These are phyloP conservation scores for Eumacrocentrus americanus DNA, from an alignment of 2,888 invertebrate species.

Conservation along the genomic window DNA sequence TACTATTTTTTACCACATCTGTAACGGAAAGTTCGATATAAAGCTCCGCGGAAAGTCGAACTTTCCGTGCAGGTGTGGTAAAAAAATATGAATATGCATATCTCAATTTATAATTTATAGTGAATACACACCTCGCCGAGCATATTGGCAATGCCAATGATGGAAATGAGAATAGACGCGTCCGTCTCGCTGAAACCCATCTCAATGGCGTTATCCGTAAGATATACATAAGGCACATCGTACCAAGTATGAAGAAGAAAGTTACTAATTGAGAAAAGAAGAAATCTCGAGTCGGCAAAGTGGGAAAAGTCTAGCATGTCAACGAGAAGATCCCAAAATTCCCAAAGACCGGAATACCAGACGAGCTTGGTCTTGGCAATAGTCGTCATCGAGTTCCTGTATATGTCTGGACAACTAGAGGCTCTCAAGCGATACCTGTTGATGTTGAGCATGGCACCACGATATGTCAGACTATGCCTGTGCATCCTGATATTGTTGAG, in stretches of 20 bases:
- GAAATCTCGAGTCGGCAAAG: conserved; percentile 75
- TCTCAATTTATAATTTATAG: not conserved
- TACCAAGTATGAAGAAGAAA: conserved; percentile 91
- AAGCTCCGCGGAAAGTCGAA: not conserved
- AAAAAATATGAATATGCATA: not conserved
- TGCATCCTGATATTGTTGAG: conserved; percentile 77
- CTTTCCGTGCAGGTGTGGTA: too few relatives aligned
- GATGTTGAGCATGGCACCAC: conserved; percentile 86
- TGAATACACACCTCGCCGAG: conserved; percentile 76
- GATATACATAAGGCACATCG: conserved; percentile 91
- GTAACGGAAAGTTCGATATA: too few relatives aligned
- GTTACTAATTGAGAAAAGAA: conserved; percentile 85
- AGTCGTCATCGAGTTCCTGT: conserved; percentile 83
- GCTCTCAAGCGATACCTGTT: conserved; percentile 80
- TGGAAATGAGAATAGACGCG: conserved; percentile 81
- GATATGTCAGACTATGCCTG: conserved; percentile 79
- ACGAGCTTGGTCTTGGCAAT: conserved; percentile 80
- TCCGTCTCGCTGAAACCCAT: conserved; percentile 76
- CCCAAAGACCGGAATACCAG: conserved; percentile 77
- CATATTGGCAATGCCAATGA: conserved; percentile 88
- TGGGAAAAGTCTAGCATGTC: conserved; percentile 85
- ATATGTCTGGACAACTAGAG: conserved; percentile 90
- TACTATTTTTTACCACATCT: too few relatives aligned
- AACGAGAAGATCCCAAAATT: conserved; percentile 76
- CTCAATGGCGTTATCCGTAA: conserved; percentile 79